phyloP scores from a whole-genome alignment of 2,888 invertebrate genomes.

The Hymenopus coronatus region DNA sequence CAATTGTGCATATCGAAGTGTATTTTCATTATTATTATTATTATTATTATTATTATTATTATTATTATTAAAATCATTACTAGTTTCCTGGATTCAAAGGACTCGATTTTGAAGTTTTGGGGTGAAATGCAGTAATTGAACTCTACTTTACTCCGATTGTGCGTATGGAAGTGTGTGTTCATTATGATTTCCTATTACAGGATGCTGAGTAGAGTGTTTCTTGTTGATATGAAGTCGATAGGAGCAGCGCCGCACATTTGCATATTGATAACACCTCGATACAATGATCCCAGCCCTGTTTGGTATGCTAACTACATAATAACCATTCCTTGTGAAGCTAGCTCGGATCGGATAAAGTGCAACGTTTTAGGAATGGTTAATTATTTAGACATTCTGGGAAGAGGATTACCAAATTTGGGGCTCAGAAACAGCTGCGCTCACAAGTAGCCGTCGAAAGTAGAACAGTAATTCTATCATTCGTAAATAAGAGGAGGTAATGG shows the following conservation, averaged over 20 bases:
- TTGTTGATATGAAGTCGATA: neutral
- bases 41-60: too few species aligned
- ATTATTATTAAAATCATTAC: too few species aligned
- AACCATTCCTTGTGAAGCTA: neutral
- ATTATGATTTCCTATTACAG: neutral
- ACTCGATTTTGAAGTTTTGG: too few species aligned
- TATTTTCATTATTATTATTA: too few species aligned
- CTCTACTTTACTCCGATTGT: too few species aligned
- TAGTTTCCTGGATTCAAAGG: too few species aligned
- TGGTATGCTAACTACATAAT: constrained; percentile 12
- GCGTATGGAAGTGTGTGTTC: too few species aligned
- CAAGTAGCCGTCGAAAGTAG: neutral
- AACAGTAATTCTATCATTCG: neutral
- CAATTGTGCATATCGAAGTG: too few species aligned
- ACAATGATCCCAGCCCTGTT: neutral
- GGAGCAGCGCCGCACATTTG: neutral
- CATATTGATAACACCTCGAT: constrained; percentile 12
- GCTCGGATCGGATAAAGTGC: neutral
- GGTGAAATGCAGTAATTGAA: too few species aligned
- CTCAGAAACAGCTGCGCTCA: neutral
- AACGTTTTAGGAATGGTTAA: neutral
- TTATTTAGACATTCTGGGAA: neutral
- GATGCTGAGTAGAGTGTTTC: neutral
- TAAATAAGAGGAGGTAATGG: neutral
- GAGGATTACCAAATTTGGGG: neutral